Evolutionary conservation across 2,888 invertebrate species (phyloP).

Genomic region (Epirrhoe alternata): DNA sequence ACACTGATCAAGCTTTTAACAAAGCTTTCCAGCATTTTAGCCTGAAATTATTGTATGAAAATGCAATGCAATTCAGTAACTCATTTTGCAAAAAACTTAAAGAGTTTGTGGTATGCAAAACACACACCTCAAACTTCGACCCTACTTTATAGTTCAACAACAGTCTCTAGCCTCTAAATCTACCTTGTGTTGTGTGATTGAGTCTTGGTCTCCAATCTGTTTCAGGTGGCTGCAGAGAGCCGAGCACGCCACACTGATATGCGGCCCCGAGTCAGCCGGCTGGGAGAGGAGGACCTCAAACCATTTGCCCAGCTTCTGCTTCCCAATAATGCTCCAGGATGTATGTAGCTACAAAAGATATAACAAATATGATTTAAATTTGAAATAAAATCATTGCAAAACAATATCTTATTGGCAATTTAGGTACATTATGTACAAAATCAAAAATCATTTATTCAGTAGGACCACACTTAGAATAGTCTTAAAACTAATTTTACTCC

Average conservation of each 20-base stretch:
- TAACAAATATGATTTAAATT: slow-evolving; percentile 9
- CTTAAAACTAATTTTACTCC: no score
- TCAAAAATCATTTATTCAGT: no score
- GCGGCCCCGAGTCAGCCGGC: slow-evolving; percentile 80
- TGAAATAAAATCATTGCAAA: neutral
- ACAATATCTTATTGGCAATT: neutral
- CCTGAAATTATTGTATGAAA: slow-evolving; percentile 62
- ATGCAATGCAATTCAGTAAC: neutral
- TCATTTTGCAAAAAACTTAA: neutral
- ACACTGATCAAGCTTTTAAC: slow-evolving; percentile 91
- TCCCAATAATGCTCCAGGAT: slow-evolving; percentile 75
- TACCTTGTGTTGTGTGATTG: slow-evolving; percentile 85
- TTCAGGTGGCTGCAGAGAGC: slow-evolving; percentile 86
- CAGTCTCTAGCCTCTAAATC: no score
- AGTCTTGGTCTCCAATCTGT: slow-evolving; percentile 72
- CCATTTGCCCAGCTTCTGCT: slow-evolving; percentile 78
- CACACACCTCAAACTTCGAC: no score
- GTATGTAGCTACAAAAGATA: slow-evolving; percentile 62
- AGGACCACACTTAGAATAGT: no score
- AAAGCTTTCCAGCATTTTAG: slow-evolving; percentile 88
- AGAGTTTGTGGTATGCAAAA: neutral
- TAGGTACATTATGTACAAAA: neutral
- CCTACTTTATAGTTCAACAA: no score
- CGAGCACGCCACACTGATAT: slow-evolving; percentile 87
- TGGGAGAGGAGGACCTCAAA: slow-evolving; percentile 74